phyloP scores from a whole-genome alignment of 2,888 invertebrate genomes.

The Digitonthophagus gazella region DNA sequence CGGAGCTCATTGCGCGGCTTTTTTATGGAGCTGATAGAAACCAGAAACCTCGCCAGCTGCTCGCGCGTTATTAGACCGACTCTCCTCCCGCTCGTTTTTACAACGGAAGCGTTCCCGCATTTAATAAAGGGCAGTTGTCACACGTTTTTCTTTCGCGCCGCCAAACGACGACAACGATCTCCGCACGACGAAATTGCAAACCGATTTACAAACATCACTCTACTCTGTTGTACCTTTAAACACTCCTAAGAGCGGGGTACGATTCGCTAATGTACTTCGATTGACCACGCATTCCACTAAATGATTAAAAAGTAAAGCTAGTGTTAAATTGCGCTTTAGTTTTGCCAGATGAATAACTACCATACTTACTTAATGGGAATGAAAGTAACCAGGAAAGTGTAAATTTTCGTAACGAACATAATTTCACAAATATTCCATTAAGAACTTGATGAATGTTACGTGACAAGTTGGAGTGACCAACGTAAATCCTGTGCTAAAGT shows the following conservation, averaged over 20 bases:
- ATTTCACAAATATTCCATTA: too few relatives aligned
- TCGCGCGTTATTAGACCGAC: conserved; percentile 31
- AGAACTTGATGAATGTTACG: too few relatives aligned
- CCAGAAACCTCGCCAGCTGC: conserved; percentile 34
- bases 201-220: conserved; percentile 11
- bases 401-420: neutral
- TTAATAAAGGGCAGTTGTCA: conserved; percentile 35
- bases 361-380: too few relatives aligned
- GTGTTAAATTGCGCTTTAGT: too few relatives aligned
- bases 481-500: neutral
- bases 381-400: neutral
- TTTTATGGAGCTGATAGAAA: conserved; percentile 31
- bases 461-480: too few relatives aligned
- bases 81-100: conserved; percentile 18
- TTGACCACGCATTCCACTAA: neutral
- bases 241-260: neutral
- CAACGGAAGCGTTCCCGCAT: conserved; percentile 24
- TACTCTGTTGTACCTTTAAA: neutral
- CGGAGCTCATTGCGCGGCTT: conserved; percentile 26
- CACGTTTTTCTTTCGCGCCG: conserved; percentile 30
- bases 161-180: conserved; percentile 22
- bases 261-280: neutral
- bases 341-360: too few relatives aligned
- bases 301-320: neutral
- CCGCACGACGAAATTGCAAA: conserved; percentile 27